Conservation (phyloP, 2,888 invertebrate species). For the Agonopterix alstromeriana region DNA sequence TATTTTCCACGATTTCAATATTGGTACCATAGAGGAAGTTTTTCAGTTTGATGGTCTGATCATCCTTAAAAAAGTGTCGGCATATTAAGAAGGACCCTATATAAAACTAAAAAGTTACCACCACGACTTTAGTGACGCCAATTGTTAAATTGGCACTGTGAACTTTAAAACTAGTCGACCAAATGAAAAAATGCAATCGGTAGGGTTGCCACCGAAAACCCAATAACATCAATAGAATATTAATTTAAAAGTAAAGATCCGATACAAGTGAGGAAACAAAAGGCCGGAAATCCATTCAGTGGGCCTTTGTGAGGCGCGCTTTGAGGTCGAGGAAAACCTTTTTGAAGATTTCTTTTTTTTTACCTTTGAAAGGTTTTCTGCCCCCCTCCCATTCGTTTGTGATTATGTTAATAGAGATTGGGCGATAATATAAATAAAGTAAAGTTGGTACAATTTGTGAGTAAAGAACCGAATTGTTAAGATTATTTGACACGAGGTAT, state of each 20-base stretch:
- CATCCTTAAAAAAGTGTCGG: too few relatives aligned
- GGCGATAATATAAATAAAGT: too few relatives aligned
- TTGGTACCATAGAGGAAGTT: too few relatives aligned
- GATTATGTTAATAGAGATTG: background rate
- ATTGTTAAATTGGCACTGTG: too few relatives aligned
- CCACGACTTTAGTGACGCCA: too few relatives aligned
- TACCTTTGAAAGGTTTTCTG: background rate
- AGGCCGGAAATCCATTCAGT: slow-evolving; percentile 19
- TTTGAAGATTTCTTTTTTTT: background rate
- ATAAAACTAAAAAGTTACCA: too few relatives aligned
- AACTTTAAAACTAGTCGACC: too few relatives aligned
- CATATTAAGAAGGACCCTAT: too few relatives aligned
- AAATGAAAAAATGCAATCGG: slow-evolving; percentile 1
- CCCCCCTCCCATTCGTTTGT: background rate
- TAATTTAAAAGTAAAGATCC: slow-evolving; percentile 18
- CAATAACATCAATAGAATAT: slow-evolving; percentile 21
- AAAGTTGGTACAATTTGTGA: background rate
- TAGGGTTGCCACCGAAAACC: slow-evolving; percentile 2
- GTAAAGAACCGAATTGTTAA: too few relatives aligned
- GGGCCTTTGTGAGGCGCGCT: background rate
- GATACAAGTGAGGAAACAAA: slow-evolving; percentile 18
- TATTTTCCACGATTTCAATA: too few relatives aligned
- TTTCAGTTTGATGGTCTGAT: too few relatives aligned
- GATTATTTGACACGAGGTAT: too few relatives aligned
- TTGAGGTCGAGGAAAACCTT: background rate